A percentile compares a stretch with the other conserved stretches of the same genome.
phyloP scores from a whole-genome alignment of 2,888 invertebrate species.

The Myopa tessellatipennis region DNA sequence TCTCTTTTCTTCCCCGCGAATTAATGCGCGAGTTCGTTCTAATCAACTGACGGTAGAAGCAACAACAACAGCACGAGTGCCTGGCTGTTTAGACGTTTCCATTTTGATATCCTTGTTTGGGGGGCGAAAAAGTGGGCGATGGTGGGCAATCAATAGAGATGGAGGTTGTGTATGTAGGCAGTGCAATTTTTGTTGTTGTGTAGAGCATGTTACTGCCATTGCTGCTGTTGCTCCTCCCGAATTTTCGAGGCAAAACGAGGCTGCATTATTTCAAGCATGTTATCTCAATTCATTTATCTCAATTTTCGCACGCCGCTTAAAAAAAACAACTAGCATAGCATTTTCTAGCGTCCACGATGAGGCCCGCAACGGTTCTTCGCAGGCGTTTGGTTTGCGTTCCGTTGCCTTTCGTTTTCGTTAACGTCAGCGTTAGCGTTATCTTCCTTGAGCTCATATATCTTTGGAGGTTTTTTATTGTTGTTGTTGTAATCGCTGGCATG shows the following conservation, averaged over 20 bases:
- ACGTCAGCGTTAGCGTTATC: not conserved
- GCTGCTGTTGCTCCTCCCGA: not conserved
- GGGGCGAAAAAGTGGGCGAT: not conserved
- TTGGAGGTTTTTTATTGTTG: not conserved
- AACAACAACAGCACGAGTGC: not conserved
- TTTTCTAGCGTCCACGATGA: conserved; percentile 3
- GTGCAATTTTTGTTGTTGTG: not conserved
- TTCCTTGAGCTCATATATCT: not conserved
- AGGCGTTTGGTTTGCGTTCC: not conserved
- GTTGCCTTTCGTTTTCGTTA: not conserved
- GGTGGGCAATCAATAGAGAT: not conserved
- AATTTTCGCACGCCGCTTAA: conserved; percentile 36
- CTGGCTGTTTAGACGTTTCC: not conserved
- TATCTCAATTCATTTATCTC: conserved; percentile 49
- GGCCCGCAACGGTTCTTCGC: not conserved
- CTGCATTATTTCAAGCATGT: conserved; percentile 27
- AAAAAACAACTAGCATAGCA: not conserved
- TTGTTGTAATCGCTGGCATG: not conserved
- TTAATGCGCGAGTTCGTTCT: conserved; percentile 7
- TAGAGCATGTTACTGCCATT: not conserved
- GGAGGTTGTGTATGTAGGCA: not conserved
- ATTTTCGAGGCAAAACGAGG: not conserved
- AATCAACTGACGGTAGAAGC: conserved; percentile 18
- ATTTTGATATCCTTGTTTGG: conserved; percentile 2
- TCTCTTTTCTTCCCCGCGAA: not conserved